phyloP scores from a whole-genome alignment of 2,797 vertebrate species.

The Hozukius guyotensis region DNA sequence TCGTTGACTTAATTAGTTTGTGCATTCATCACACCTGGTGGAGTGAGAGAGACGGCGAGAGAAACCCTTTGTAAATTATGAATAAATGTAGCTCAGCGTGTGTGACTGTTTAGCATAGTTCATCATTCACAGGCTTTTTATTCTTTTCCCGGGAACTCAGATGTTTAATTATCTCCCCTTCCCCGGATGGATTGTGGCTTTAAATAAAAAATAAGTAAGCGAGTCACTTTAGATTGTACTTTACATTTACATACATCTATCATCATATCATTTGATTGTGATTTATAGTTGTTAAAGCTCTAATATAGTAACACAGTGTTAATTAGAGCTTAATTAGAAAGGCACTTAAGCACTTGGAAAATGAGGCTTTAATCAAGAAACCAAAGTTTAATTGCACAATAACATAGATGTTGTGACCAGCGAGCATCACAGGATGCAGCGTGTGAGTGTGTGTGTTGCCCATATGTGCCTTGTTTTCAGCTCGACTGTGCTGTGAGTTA shows the following conservation, averaged over 20 bases:
- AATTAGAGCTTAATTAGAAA: slow-evolving; percentile 39
- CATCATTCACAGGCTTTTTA: slow-evolving; percentile 13
- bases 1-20: slow-evolving; percentile 51
- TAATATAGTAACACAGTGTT: slow-evolving; percentile 8
- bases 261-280: slow-evolving; percentile 26
- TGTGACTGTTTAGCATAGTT: slow-evolving; percentile 6
- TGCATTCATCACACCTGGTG: slow-evolving; percentile 47
- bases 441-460: slow-evolving; percentile 12
- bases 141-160: neutral
- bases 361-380: slow-evolving; percentile 46
- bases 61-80: slow-evolving; percentile 23
- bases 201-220: neutral
- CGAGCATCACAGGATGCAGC: neutral
- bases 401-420: slow-evolving; percentile 20
- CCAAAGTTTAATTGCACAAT: slow-evolving; percentile 36
- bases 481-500: slow-evolving; percentile 18
- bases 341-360: slow-evolving; percentile 29
- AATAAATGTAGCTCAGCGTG: slow-evolving; percentile 33
- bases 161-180: slow-evolving; percentile 7
- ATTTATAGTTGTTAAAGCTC: slow-evolving; percentile 27
- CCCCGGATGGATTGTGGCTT: neutral
- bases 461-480: slow-evolving; percentile 22
- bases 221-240: slow-evolving; percentile 5
- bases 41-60: slow-evolving; percentile 6
- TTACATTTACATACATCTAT: slow-evolving; percentile 7